Percentiles rank a stretch among this genome's conserved stretches.
Evolutionary conservation across 2,113 vertebrate species (phyloP).

Genomic region (Cranoglanis bouderius): DNA sequence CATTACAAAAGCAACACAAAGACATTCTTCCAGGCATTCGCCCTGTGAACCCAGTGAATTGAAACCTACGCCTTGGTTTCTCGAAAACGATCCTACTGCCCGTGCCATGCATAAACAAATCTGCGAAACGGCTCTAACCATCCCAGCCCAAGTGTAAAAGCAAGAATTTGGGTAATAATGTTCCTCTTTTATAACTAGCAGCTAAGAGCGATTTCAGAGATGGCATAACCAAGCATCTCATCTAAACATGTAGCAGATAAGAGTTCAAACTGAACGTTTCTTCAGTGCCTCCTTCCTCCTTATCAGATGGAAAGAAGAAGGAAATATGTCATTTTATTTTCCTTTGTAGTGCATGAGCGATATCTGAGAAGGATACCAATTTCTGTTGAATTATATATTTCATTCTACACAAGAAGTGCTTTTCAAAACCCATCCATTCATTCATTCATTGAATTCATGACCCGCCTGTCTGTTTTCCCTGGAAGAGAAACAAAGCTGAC

Average conservation of each 20-base stretch:
- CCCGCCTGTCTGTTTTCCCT: background rate
- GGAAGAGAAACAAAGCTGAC: background rate
- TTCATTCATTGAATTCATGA: background rate
- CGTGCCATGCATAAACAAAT: slow-evolving; percentile 21
- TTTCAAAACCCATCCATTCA: background rate
- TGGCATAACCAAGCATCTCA: background rate
- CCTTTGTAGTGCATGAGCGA: background rate
- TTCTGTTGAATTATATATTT: background rate
- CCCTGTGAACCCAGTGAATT: background rate
- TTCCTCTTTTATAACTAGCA: background rate
- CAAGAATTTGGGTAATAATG: background rate
- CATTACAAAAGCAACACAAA: slow-evolving; percentile 25
- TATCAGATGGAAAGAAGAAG: background rate
- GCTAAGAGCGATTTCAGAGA: background rate
- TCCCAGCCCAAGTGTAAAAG: background rate
- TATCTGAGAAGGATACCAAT: background rate
- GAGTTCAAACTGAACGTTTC: background rate
- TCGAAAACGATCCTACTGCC: slow-evolving; percentile 26
- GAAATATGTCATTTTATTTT: background rate
- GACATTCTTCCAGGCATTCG: slow-evolving; percentile 15
- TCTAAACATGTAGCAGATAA: background rate
- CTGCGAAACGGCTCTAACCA: background rate
- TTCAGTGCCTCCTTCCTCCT: background rate
- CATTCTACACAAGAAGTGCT: background rate
- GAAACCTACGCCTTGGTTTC: slow-evolving; percentile 27